Conservation (phyloP, 2,797 vertebrate species). For the Fundulus diaphanus region DNA sequence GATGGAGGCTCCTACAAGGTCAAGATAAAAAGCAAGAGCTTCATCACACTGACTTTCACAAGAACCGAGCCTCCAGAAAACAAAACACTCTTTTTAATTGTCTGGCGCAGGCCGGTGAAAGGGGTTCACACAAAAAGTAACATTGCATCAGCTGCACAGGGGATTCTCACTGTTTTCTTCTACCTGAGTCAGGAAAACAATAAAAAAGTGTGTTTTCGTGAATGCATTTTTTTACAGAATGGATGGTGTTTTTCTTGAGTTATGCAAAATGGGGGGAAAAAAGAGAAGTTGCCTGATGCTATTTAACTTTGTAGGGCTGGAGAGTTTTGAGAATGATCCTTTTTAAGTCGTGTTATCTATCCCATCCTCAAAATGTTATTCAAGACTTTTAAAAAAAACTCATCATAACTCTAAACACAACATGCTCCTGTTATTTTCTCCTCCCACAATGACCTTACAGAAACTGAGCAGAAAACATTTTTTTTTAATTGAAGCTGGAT, state of each 20-base stretch:
- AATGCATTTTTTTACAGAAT: slow-evolving; percentile 24
- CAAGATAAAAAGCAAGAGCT: slow-evolving; percentile 77
- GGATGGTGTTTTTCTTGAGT: slow-evolving; percentile 25
- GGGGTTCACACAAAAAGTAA: slow-evolving; percentile 65
- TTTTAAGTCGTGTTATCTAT: neutral
- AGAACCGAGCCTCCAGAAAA: slow-evolving; percentile 77
- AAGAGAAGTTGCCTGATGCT: neutral
- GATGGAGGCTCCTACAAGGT: slow-evolving; percentile 81
- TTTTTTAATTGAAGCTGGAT: neutral
- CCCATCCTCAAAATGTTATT: neutral
- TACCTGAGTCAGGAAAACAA: slow-evolving; percentile 58
- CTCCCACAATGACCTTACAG: neutral
- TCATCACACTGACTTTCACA: slow-evolving; percentile 75
- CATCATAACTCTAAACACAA: neutral
- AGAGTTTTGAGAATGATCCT: neutral
- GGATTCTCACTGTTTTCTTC: slow-evolving; percentile 50
- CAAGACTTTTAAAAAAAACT: neutral
- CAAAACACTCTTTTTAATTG: slow-evolving; percentile 81
- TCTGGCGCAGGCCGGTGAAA: slow-evolving; percentile 54
- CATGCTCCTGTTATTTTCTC: neutral
- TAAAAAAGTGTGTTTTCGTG: slow-evolving; percentile 4
- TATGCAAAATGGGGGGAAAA: neutral
- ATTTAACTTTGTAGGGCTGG: neutral
- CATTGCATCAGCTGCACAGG: slow-evolving; percentile 70
- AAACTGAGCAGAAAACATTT: neutral